Percentiles rank a stretch among this genome's conserved stretches.
These are phyloP conservation scores for Siniperca undulata DNA, from an alignment of 2,797 vertebrate genomes.

Conservation along the genomic window DNA sequence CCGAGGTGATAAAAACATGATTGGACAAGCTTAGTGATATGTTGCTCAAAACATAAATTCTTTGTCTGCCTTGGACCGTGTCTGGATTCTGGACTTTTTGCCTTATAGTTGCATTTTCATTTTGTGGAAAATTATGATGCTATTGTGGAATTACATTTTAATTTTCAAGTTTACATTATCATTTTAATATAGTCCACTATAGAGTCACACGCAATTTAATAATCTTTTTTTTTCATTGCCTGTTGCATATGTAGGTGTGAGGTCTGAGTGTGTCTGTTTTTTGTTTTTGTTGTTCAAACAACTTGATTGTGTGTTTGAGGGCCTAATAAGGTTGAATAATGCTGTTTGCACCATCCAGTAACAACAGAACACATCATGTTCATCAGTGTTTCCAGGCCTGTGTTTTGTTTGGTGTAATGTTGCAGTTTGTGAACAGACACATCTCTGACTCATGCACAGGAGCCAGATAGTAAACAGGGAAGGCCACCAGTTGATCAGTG, in stretches of 20 bases:
- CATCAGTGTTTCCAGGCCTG: conserved; percentile 38
- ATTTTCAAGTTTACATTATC: too few species aligned
- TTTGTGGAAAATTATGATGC: too few species aligned
- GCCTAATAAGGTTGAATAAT: conserved; percentile 18
- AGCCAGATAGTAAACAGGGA: conserved; percentile 2
- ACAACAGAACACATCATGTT: conserved; percentile 31
- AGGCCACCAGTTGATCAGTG: conserved; percentile 31
- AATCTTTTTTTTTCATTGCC: background rate
- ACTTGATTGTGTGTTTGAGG: conserved; percentile 3
- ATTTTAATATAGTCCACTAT: too few species aligned
- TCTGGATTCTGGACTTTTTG: too few species aligned
- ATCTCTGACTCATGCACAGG: conserved; percentile 41
- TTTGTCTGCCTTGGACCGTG: too few species aligned
- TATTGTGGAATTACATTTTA: too few species aligned
- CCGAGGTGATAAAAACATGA: too few species aligned
- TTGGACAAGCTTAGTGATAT: too few species aligned
- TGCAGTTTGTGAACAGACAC: conserved; percentile 23
- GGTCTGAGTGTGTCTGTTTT: conserved; percentile 9
- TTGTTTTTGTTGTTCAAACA: conserved; percentile 22
- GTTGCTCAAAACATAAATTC: too few species aligned
- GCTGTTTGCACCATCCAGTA: conserved; percentile 28
- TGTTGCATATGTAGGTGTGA: conserved; percentile 12
- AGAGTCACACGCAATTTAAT: background rate
- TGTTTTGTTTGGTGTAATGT: conserved; percentile 32
- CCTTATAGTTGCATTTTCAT: too few species aligned